Evolutionary conservation across 2,797 vertebrate species (phyloP).

Genomic region (Pachyuromys duprasi): DNA sequence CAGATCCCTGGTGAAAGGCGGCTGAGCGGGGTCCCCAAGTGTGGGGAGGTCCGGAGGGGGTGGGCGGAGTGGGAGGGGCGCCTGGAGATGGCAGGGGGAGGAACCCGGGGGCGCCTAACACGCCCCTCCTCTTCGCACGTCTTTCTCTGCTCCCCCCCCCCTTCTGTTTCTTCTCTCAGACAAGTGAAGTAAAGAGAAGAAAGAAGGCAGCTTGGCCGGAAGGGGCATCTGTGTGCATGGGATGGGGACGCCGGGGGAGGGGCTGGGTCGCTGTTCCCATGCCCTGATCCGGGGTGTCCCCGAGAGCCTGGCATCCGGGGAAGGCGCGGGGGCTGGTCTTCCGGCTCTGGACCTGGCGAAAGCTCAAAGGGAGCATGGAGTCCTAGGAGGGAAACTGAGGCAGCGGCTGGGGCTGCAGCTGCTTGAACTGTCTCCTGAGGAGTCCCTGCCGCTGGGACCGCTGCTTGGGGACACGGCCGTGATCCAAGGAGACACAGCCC

Average conservation of each 20-base stretch:
- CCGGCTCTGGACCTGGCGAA: constrained; percentile 91
- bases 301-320: constrained; percentile 88
- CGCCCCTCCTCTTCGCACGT: neutral
- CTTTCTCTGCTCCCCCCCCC: neutral
- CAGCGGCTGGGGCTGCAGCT: constrained; percentile 96
- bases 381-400: constrained; percentile 93
- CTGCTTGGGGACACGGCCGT: constrained; percentile 93
- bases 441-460: constrained; percentile 91
- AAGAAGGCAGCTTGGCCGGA: constrained; percentile 41
- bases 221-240: constrained; percentile 68
- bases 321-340: constrained; percentile 74
- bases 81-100: constrained; percentile 1
- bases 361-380: constrained; percentile 94
- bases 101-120: constrained; percentile 47
- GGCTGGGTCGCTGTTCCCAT: constrained; percentile 93
- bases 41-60: constrained; percentile 8
- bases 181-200: constrained; percentile 60
- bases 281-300: constrained; percentile 93
- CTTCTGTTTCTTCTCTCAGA: constrained; percentile 54
- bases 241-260: constrained; percentile 81
- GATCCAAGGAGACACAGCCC: constrained; percentile 93
- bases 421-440: constrained; percentile 92
- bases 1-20: neutral
- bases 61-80: constrained; percentile 60
- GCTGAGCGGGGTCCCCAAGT: neutral